A percentile compares a stretch with the other conserved stretches of the same genome.
Conservation (phyloP, 2,888 invertebrate species). For the Mimumesa dahlbomi region DNA sequence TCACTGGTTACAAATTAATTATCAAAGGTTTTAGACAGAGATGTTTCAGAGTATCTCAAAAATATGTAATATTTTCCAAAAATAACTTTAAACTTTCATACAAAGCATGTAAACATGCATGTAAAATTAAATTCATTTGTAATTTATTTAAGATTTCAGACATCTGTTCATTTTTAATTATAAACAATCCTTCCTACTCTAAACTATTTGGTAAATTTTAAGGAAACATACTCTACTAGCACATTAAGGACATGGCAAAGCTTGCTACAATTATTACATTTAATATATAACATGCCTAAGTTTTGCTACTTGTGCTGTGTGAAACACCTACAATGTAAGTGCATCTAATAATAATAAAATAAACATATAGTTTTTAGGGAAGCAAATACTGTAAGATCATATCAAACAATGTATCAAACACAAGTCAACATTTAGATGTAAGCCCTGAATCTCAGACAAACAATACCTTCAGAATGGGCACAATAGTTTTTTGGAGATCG, state of each 20-base stretch:
- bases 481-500: slow-evolving; percentile 75
- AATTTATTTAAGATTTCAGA: slow-evolving; percentile 21
- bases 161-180: background rate
- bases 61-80: too few relatives aligned
- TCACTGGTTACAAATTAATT: too few relatives aligned
- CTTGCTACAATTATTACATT: slow-evolving; percentile 12
- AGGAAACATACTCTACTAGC: slow-evolving; percentile 9
- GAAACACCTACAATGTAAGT: slow-evolving; percentile 15
- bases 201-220: slow-evolving; percentile 3
- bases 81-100: slow-evolving; percentile 9
- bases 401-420: slow-evolving; percentile 37
- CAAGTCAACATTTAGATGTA: slow-evolving; percentile 45
- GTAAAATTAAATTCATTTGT: slow-evolving; percentile 18
- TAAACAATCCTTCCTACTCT: slow-evolving; percentile 6
- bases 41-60: too few relatives aligned
- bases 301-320: slow-evolving; percentile 24
- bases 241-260: slow-evolving; percentile 8
- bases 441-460: slow-evolving; percentile 62
- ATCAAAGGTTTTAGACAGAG: too few relatives aligned
- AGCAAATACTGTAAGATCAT: slow-evolving; percentile 33
- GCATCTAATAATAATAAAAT: slow-evolving; percentile 18
- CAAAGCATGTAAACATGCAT: slow-evolving; percentile 38
- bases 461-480: slow-evolving; percentile 77
- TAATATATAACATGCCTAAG: slow-evolving; percentile 23
- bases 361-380: slow-evolving; percentile 22